Percentiles rank a stretch among this genome's conserved stretches.
phyloP scores from a whole-genome alignment of 2,888 invertebrate species.

The Patella caerulea region DNA sequence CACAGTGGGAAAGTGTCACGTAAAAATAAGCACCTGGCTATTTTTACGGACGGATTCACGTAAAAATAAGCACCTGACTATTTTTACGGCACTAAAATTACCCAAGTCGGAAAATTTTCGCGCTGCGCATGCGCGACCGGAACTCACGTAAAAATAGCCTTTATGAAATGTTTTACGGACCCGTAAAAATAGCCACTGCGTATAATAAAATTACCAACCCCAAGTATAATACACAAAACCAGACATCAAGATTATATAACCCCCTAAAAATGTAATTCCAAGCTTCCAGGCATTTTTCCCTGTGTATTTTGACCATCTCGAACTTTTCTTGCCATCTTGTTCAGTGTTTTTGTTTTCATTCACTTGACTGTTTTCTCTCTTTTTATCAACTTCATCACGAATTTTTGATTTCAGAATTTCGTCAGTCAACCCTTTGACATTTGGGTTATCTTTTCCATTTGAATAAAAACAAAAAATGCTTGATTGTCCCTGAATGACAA shows the following conservation, averaged over 20 bases:
- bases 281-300: constrained; percentile 64
- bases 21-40: too few species aligned
- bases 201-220: constrained; percentile 44
- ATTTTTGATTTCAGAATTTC: constrained; percentile 27
- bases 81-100: too few species aligned
- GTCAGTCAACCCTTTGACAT: constrained; percentile 29
- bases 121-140: too few species aligned
- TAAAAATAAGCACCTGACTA: too few species aligned
- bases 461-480: constrained; percentile 23
- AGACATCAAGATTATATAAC: constrained; percentile 38
- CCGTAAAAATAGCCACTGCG: too few species aligned
- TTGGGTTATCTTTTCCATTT: constrained; percentile 19
- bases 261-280: constrained; percentile 52
- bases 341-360: not conserved
- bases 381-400: not conserved
- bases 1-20: too few species aligned
- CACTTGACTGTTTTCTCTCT: constrained; percentile 11
- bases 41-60: too few species aligned
- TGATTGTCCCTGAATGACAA: constrained; percentile 8
- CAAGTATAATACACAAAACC: constrained; percentile 49
- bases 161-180: too few species aligned
- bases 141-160: too few species aligned
- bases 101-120: too few species aligned
- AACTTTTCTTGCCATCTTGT: constrained; percentile 1
- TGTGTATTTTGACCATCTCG: constrained; percentile 20